A percentile compares a stretch with the other conserved stretches of the same genome.
Evolutionary conservation across 2,797 vertebrate genomes (phyloP).

Genomic region (Otus scops): DNA sequence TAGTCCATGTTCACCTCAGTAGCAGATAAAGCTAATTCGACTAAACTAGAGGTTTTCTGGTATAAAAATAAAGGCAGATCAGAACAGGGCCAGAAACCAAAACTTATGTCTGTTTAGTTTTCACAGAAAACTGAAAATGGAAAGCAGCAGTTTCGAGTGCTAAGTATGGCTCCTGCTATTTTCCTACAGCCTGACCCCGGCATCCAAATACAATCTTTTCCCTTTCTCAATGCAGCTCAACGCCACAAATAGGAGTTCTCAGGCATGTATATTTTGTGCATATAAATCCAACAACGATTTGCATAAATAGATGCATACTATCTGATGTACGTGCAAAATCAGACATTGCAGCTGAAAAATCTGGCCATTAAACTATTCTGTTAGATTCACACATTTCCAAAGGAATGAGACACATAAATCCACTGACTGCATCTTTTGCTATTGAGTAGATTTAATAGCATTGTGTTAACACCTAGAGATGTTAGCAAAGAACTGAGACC

Average conservation of each 20-base stretch:
- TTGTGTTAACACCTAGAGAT: conserved; percentile 68
- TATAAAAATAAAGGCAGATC: conserved; percentile 5
- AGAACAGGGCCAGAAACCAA: background rate
- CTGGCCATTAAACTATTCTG: conserved; percentile 33
- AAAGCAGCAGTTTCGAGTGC: background rate
- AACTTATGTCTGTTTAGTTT: background rate
- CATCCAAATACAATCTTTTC: background rate
- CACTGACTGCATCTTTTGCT: conserved; percentile 32
- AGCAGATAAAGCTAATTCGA: background rate
- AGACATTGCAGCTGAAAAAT: conserved; percentile 48
- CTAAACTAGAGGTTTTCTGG: background rate
- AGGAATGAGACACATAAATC: conserved; percentile 56
- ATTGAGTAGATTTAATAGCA: conserved; percentile 53
- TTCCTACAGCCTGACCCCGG: background rate
- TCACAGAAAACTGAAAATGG: background rate
- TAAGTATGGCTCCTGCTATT: background rate
- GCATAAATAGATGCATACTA: conserved; percentile 51
- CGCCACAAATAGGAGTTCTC: background rate
- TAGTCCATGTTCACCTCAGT: background rate
- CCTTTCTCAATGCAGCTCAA: background rate
- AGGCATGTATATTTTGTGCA: conserved; percentile 2
- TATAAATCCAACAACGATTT: conserved; percentile 19
- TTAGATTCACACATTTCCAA: conserved; percentile 8
- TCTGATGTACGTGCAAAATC: conserved; percentile 59
- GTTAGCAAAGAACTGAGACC: conserved; percentile 26